Percentiles rank a stretch among this genome's conserved stretches.
Conservation (phyloP, 1,140 invertebrate genomes). For the Contarinia nasturtii region DNA sequence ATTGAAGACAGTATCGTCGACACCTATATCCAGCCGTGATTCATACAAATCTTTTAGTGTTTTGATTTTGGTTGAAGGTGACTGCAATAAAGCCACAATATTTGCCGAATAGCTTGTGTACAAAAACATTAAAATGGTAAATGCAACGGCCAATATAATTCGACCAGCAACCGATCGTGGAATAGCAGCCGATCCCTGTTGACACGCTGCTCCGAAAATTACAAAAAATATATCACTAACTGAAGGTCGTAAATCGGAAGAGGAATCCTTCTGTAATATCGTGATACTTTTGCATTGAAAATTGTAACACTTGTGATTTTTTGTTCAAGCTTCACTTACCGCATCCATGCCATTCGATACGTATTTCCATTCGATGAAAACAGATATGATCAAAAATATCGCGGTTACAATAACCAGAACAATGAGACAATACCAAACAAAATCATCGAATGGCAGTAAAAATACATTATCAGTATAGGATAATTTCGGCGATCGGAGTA, state of each 20-base stretch:
- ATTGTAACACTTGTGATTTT: too few relatives aligned
- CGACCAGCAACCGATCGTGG: conserved; percentile 28
- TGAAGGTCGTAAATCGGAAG: not conserved
- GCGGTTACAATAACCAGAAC: conserved; percentile 26
- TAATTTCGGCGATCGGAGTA: conserved; percentile 43
- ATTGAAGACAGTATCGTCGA: conserved; percentile 38
- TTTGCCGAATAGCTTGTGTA: conserved; percentile 37
- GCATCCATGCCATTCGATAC: not conserved
- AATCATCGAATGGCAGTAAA: conserved; percentile 32
- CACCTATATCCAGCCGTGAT: conserved; percentile 34
- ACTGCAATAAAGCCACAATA: conserved; percentile 42
- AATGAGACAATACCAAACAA: conserved; percentile 34
- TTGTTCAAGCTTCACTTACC: too few relatives aligned
- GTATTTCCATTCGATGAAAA: conserved; percentile 6
- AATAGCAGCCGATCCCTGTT: conserved; percentile 30
- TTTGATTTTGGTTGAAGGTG: conserved; percentile 35
- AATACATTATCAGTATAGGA: conserved; percentile 44
- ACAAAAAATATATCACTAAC: conserved; percentile 23
- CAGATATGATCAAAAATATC: conserved; percentile 21
- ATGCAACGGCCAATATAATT: conserved; percentile 29
- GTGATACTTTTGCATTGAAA: too few relatives aligned
- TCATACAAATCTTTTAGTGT: conserved; percentile 33
- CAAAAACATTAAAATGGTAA: conserved; percentile 27
- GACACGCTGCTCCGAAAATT: conserved; percentile 28
- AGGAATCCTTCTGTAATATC: too few relatives aligned